Conservation (phyloP, 2,888 invertebrate species). For the Arge pagana region DNA sequence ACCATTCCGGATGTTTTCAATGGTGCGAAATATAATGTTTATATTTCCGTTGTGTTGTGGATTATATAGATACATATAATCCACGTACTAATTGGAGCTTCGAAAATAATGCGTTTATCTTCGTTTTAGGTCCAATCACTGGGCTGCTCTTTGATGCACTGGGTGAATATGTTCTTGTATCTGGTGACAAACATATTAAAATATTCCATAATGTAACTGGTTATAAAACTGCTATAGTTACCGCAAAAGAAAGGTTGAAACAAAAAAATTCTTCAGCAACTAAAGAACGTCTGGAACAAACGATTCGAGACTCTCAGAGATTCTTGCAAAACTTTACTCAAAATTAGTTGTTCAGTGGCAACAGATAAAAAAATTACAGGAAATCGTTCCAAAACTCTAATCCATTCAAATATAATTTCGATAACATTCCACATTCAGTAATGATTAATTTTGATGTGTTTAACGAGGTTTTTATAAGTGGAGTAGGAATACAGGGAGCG, state of each 20-base stretch:
- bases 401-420: too few species aligned
- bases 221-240: conserved; percentile 60
- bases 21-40: conserved; percentile 55
- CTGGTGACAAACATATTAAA: conserved; percentile 77
- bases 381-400: too few species aligned
- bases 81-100: conserved; percentile 18
- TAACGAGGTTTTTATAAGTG: too few species aligned
- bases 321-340: conserved; percentile 52
- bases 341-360: too few species aligned
- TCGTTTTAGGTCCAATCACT: conserved; percentile 68
- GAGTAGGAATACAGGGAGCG: too few species aligned
- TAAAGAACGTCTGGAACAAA: conserved; percentile 74
- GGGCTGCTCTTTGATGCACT: conserved; percentile 75
- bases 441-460: too few species aligned
- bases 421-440: too few species aligned
- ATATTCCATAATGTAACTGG: conserved; percentile 82
- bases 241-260: conserved; percentile 61
- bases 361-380: too few species aligned
- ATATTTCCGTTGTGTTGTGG: too few species aligned
- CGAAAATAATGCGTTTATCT: conserved; percentile 6
- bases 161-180: conserved; percentile 73
- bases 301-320: conserved; percentile 66
- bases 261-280: conserved; percentile 73
- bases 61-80: too few species aligned
- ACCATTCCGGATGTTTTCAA: conserved; percentile 69